Evolutionary conservation across 2,113 vertebrate genomes (phyloP), one percentile per base, ranked within the genome.

Genomic region (Seriola rivoliana): DNA sequence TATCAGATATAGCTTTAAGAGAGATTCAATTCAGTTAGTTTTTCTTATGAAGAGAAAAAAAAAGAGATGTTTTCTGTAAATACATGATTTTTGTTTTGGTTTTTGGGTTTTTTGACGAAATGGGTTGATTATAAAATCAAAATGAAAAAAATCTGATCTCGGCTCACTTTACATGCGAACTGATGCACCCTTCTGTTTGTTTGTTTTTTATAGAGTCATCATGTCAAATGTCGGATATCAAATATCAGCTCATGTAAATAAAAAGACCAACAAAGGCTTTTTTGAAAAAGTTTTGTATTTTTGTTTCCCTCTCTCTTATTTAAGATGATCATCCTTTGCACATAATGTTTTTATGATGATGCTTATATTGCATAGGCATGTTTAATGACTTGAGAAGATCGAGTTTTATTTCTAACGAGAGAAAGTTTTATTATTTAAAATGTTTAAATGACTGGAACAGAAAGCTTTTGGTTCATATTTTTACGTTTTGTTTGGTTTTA

Each of bases 1-100:
- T 89, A 91, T 87, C 92, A 82, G 81, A 88, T 88, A 93, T 89
- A 95, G 93, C 91, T 95, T 95, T 94, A 95, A 94, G 81, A 87
- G 46, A 80, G 60, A 85, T 80, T 80, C 21, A 16, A 11, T 88
- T 91, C 63, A 71, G 25, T 91, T 84, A 6, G 40, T 86, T 84
- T 91, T 90, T 91, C 75, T 90, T 89, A 87, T 40, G 13, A 79
- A 68, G 68, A 88, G 54, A 82, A 80, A 36, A 58, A 82, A 80
- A 36, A 52, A 71, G 2, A 66, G 3, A 40, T 0, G 16, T 72
- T 92, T 90, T 85, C 67, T 90, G 84, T 93, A 89, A 89, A 93
- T 92, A 92, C 25, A 76, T 38, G 57, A 40, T 75, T 89, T 85
- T 77, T 44, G n/a, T 81, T 23, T 10, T 85, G 70, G 69, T 44